Percentiles rank a stretch among this genome's conserved stretches.
Evolutionary conservation across 2,888 invertebrate genomes (phyloP).

Genomic region (Antitype chi): DNA sequence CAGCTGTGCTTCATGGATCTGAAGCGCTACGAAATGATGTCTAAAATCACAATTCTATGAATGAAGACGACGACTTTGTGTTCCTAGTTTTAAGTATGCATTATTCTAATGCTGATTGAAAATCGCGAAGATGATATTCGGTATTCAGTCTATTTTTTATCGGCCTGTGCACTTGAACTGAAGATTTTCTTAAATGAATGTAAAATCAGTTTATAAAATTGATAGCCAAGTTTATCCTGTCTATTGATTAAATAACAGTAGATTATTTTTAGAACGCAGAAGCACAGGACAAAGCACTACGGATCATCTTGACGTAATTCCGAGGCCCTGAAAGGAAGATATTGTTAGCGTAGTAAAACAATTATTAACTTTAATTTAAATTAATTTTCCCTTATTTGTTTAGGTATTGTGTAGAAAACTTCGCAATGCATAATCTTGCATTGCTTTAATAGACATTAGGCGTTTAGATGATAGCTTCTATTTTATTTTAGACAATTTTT

Average conservation of each 20-base stretch:
- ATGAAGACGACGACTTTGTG: neutral
- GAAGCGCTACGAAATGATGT: conserved; percentile 36
- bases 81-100: neutral
- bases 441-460: neutral
- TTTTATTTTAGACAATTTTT: neutral
- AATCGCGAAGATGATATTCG: neutral
- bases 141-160: neutral
- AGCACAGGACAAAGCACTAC: neutral
- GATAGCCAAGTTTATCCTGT: neutral
- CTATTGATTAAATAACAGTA: neutral
- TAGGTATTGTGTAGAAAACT: neutral
- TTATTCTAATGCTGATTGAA: conserved; percentile 7
- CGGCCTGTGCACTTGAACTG: neutral
- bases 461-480: too few species aligned
- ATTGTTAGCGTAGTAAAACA: neutral
- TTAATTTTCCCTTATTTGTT: neutral
- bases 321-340: neutral
- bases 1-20: conserved; percentile 32
- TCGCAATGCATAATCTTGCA: neutral
- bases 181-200: neutral
- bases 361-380: too few species aligned
- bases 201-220: neutral
- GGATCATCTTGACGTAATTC: neutral
- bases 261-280: neutral
- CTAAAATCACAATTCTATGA: conserved; percentile 29